Percentiles rank a stretch among this genome's conserved stretches.
phyloP scores from a whole-genome alignment of 64 coral and sea anemone species.

The Actinia tenebrosa region DNA sequence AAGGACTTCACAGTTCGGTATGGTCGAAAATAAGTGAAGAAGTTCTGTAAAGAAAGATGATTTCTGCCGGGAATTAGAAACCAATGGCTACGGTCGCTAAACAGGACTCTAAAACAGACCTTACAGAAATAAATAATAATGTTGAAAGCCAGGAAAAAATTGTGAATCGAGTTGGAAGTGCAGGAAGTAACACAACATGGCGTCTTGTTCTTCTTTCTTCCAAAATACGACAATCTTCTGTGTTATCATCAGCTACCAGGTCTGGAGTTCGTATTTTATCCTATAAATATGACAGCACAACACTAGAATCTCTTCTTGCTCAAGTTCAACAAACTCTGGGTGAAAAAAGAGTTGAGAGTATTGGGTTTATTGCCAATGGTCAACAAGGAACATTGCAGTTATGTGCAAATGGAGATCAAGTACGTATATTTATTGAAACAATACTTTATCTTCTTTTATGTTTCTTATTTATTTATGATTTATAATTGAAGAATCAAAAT shows the following conservation, averaged over 20 bases:
- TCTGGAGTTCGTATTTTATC: slow-evolving; percentile 57
- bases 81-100: background rate
- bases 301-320: slow-evolving; percentile 66
- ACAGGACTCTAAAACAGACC: slow-evolving; percentile 4
- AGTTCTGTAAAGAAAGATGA: background rate
- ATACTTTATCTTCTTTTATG: background rate
- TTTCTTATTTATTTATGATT: slow-evolving; percentile 1
- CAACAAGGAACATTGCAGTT: slow-evolving; percentile 62
- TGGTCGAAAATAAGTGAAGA: slow-evolving; percentile 1
- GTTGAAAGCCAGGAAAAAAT: background rate
- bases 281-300: slow-evolving; percentile 73
- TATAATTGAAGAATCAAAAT: background rate
- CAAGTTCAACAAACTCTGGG: slow-evolving; percentile 61
- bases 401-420: slow-evolving; percentile 64
- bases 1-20: background rate
- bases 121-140: background rate
- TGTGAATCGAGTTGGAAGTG: slow-evolving; percentile 16
- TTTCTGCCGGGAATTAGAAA: background rate
- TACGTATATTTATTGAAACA: background rate
- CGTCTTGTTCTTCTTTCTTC: slow-evolving; percentile 82
- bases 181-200: slow-evolving; percentile 7
- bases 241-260: slow-evolving; percentile 56
- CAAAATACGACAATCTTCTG: slow-evolving; percentile 73
- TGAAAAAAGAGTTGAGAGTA: slow-evolving; percentile 71
- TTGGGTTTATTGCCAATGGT: slow-evolving; percentile 69